Evolutionary conservation across 2,113 vertebrate genomes (phyloP), one percentile per base, ranked within the genome.

Genomic region (Lethenteron camtschaticum): DNA sequence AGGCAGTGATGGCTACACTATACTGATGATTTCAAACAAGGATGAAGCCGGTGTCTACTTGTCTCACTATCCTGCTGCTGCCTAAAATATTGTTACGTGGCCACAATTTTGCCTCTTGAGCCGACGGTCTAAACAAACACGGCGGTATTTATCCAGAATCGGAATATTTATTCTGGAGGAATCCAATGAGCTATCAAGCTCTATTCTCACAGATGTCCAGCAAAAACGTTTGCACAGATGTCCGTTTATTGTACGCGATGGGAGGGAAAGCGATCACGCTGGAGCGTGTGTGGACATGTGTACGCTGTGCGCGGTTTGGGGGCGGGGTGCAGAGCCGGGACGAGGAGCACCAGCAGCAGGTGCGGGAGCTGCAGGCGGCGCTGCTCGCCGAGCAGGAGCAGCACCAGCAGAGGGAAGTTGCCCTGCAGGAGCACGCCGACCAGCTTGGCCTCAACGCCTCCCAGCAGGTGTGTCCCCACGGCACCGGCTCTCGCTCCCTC

Each of bases 301-400:
- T 41, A 41, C 24, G 24, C 24, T 41, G 24, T 41, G 24, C 24
- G 24, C 24, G 24, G 24, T 4, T 3, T 3, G 24, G 24, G 24
- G 24, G 24, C 70, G 91, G 96, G 81, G 95, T 99, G 94, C 84
- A 87, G 56, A 79, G 77, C 60, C 81, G 86, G 78, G 90, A 96
- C 73, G 79, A 79, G 68, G 86, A 89, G 70, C 77, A 96, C 56
- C 85, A 96, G 77, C 79, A 83, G 56, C 85, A 90, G 56, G 77
- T 95, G 66, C 82, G 87, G 72, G 82, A 86, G 16, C 72, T 95
- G 13, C 84, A 85, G 73, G 76, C 75, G 69, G 24, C 24, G 24
- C 24, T 41, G 24, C 24, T 41, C 24, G 24, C 24, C 24, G 73
- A 82, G 14, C 74, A 75, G 3, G 70, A 79, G 69, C 73, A 76